A percentile compares a stretch with the other conserved stretches of the same genome.
Evolutionary conservation across 2,797 vertebrate species (phyloP).

Genomic region (Pyrocephalus nanus): DNA sequence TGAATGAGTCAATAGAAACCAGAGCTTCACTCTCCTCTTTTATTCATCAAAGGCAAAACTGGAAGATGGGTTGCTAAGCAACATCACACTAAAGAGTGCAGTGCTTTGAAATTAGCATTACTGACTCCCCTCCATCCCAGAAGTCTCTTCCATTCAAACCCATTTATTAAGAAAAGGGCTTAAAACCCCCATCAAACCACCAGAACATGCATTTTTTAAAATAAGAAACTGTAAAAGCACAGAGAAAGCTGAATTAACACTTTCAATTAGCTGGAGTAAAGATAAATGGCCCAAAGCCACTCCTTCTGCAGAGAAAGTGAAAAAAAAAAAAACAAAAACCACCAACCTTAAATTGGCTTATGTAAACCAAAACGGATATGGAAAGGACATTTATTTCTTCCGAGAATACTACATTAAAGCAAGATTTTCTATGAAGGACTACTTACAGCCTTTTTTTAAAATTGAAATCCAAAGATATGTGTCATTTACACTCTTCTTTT

Average conservation of each 20-base stretch:
- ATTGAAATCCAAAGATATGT: not conserved
- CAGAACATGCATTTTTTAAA: slow-evolving; percentile 36
- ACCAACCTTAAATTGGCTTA: not conserved
- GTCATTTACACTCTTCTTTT: not conserved
- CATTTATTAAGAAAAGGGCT: slow-evolving; percentile 40
- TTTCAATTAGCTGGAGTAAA: not conserved
- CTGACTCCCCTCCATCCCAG: slow-evolving; percentile 66
- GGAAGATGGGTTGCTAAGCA: slow-evolving; percentile 80
- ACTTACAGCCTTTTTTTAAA: not conserved
- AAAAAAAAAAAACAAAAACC: not conserved
- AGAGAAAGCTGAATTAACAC: slow-evolving; percentile 7
- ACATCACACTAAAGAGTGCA: slow-evolving; percentile 71
- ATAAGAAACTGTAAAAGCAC: slow-evolving; percentile 28
- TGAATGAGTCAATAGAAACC: slow-evolving; percentile 71
- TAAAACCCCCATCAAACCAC: not conserved
- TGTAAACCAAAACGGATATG: not conserved
- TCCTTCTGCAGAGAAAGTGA: not conserved
- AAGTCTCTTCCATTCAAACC: slow-evolving; percentile 64
- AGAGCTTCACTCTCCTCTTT: slow-evolving; percentile 65
- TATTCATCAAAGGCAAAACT: slow-evolving; percentile 70
- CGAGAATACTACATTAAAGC: not conserved
- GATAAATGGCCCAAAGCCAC: not conserved
- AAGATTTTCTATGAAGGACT: not conserved
- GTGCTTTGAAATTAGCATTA: slow-evolving; percentile 76
- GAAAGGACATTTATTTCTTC: not conserved